phyloP scores from a whole-genome alignment of 2,113 vertebrate species.

The Serinus canaria region DNA sequence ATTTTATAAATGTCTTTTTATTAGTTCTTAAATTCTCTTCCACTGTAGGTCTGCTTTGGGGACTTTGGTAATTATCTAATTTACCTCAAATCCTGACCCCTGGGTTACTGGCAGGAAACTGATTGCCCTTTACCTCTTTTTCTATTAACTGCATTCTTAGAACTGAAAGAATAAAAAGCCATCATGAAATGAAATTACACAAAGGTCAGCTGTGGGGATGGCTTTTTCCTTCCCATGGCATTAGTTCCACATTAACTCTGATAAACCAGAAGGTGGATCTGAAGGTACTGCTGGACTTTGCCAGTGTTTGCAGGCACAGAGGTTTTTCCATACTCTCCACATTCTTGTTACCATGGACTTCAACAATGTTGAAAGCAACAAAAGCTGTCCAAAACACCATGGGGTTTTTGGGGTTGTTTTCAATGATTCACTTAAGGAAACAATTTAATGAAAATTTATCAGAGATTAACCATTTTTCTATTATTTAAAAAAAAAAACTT shows the following conservation, averaged over 20 bases:
- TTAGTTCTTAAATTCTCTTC: background rate
- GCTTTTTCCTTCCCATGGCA: slow-evolving; percentile 2
- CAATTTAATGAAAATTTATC: background rate
- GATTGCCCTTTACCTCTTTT: slow-evolving; percentile 32
- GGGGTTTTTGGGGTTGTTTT: background rate
- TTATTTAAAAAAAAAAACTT: background rate
- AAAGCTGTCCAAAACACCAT: background rate
- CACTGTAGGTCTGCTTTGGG: background rate
- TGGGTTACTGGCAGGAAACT: background rate
- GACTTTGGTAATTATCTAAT: background rate
- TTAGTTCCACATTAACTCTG: slow-evolving; percentile 17
- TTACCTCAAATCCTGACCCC: background rate
- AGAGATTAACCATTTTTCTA: background rate
- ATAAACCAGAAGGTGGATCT: background rate
- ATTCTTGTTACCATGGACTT: background rate
- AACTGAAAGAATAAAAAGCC: slow-evolving; percentile 23
- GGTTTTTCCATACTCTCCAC: background rate
- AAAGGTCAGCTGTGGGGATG: slow-evolving; percentile 43
- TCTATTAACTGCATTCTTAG: slow-evolving; percentile 32
- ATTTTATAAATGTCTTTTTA: background rate
- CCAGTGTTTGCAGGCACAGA: background rate
- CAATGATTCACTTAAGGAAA: background rate
- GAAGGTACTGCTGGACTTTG: background rate
- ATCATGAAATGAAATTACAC: slow-evolving; percentile 35
- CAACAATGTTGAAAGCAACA: background rate